Base-by-base conservation (phyloP, 2,888 invertebrate species). In the Brachycybe producta region DNA sequence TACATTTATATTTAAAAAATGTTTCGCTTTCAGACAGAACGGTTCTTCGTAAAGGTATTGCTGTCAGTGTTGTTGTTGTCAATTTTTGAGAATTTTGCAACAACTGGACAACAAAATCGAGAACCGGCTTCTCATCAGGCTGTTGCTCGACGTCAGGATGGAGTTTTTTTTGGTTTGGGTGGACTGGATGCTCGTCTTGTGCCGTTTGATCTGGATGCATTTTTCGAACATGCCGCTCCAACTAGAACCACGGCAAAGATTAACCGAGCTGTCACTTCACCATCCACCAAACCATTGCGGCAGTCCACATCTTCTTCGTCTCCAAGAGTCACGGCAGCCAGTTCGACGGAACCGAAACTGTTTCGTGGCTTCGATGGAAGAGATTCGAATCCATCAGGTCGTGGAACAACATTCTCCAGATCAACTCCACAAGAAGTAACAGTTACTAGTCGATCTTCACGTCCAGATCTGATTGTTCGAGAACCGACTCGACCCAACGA, bases 211-310 rank as follows among this genome's bases (percentile, higher is more conserved):
- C 32, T 49, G 23, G 49, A 49, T 34, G 49, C 49, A 21, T 49
- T 49, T 34, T 49, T 49, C 49, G 49, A 49, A 26, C 41, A 49
- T 5, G 49, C 49, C 11, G 49, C 49, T 11, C 49, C 49, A 8
- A 49, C 41, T 30, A 30, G 39, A 19, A 49, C 49, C 27, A 38
- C 36, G 4, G 15, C 36, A 15, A n/a, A n/a, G n/a, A n/a, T n/a
- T n/a, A n/a, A n/a, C n/a, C n/a, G n/a, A n/a, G n/a, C n/a, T n/a
- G n/a, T n/a, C n/a, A n/a, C n/a, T n/a, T n/a, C 47, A n/a, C 23
- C 32, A n/a, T n/a, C 49, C 11, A 30, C 32, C 34, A 30, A 23
- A 7, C 35, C 46, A 2, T 24, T 23, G 4, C 30, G 28, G 30
- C 28, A 30, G 2, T 21, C 26, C 2, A 26, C 36, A 3, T 1